Conservation (phyloP, 2,797 vertebrate genomes). For the Acanthornis magna region DNA sequence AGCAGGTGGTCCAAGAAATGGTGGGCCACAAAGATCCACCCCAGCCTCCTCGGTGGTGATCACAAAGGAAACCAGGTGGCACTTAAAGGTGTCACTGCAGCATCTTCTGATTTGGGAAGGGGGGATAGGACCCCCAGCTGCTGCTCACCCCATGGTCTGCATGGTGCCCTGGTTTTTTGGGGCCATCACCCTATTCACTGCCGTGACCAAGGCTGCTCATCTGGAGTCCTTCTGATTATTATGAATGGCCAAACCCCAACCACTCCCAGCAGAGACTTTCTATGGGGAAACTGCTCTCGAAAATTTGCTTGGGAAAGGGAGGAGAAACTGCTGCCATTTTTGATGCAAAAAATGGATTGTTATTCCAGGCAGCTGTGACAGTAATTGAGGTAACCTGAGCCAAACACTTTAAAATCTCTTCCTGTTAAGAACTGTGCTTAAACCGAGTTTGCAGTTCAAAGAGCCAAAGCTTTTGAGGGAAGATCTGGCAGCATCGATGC, state of each 20-base stretch:
- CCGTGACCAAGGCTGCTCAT: rapidly evolving
- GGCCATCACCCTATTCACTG: neutral
- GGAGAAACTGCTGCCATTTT: neutral
- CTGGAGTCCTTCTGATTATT: neutral
- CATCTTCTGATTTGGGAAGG: neutral
- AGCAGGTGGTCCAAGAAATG: neutral
- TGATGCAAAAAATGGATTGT: neutral
- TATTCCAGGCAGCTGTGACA: neutral
- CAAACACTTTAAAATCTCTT: neutral
- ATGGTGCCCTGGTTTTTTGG: neutral
- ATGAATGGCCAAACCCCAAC: neutral
- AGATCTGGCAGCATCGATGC: rapidly evolving
- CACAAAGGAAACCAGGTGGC: neutral
- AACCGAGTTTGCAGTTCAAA: neutral
- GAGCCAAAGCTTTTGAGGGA: neutral
- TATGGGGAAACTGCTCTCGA: neutral
- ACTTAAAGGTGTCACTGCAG: neutral
- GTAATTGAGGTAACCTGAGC: neutral
- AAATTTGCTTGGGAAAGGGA: neutral
- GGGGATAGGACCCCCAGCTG: neutral
- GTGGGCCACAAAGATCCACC: neutral
- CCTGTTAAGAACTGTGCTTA: neutral
- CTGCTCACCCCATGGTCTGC: neutral
- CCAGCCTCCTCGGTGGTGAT: neutral
- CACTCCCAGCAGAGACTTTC: neutral